Evolutionary conservation across 2,797 vertebrate species (phyloP).

Genomic region (Enteromius radiatus): DNA sequence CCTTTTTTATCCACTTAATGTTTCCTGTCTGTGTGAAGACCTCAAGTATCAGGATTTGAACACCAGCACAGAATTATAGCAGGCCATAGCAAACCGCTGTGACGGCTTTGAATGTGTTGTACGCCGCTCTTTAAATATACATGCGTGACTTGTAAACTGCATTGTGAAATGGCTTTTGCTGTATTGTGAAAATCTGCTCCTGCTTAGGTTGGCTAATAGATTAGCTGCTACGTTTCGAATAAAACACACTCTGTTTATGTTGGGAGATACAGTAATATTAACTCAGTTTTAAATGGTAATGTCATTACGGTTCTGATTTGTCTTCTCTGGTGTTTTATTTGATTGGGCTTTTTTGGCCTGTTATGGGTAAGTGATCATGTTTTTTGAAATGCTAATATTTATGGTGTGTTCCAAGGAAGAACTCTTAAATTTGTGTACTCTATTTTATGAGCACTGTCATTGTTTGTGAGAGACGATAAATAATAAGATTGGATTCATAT

Average conservation of each 20-base stretch:
- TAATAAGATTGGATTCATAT: constrained; percentile 36
- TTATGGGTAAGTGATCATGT: neutral
- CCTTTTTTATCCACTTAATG: constrained; percentile 50
- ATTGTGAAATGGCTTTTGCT: constrained; percentile 41
- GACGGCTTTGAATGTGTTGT: constrained; percentile 40
- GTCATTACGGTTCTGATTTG: neutral
- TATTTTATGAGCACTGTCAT: constrained; percentile 35
- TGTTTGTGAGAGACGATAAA: constrained; percentile 55
- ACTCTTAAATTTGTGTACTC: constrained; percentile 29
- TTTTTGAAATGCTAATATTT: constrained; percentile 34
- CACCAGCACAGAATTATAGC: constrained; percentile 69
- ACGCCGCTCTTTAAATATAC: neutral
- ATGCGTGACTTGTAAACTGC: constrained; percentile 8
- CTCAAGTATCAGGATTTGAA: constrained; percentile 64
- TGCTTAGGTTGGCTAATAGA: constrained; percentile 3
- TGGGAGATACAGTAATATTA: neutral
- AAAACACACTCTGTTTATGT: constrained; percentile 6
- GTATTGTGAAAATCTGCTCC: constrained; percentile 25
- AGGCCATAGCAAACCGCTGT: constrained; percentile 35
- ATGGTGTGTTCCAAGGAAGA: constrained; percentile 16
- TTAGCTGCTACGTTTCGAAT: neutral
- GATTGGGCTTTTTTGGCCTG: constrained; percentile 23
- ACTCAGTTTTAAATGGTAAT: constrained; percentile 25
- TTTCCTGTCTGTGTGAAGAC: constrained; percentile 40
- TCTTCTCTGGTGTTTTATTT: constrained; percentile 13